Base-by-base conservation (phyloP, 2,888 invertebrate species). In the Xanthia togata region DNA sequence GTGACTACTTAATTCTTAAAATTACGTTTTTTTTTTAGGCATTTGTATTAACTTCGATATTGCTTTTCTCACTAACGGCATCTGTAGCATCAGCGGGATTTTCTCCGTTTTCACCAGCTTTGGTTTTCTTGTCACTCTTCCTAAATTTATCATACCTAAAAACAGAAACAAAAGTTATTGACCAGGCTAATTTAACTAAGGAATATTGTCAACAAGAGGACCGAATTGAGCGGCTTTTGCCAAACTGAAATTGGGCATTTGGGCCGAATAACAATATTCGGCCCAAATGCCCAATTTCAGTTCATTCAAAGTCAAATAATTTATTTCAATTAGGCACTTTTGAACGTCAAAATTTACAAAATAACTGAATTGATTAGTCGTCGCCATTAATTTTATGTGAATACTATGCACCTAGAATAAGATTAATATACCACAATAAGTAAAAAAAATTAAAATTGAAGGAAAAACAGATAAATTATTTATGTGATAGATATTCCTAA, bases 101-200 rank as follows among this genome's bases (percentile, higher is more conserved):
- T 83, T 94, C 96, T 78, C 94, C 96, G 70, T 91, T 93, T 73
- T 95, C 97, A 44, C 93, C 96, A 76, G 92, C 89, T 85, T 95
- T 97, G 50, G 91, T 72, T 86, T 96, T 97, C 91, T 97, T 98
- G 89, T 98, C 98, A 84, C 97, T 97, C 93, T 97, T 97, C 71
- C 97, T 96, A 90, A 97, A 97, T 88, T 97, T 97, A 93, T 97
- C 97, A 88, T 97, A 97, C 86, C 97, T 97, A 90, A 89, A 93
- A 90, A 53, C 8, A 38, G 38, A 62, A 35, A n/a, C 11, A 70
- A 26, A 8, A 23, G 11, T 53, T 38, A 75, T 17, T 35, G 5
- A 31, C 11, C 8, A 0, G 17, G 38, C 9, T 20, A 26, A 23
- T 69, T 20, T 31, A 20, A n/a, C 31, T 44, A 31, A 44, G 38